These are phyloP conservation scores for Propsilocerus akamusi DNA, from an alignment of 1,140 invertebrate genomes.

Conservation along the genomic window DNA sequence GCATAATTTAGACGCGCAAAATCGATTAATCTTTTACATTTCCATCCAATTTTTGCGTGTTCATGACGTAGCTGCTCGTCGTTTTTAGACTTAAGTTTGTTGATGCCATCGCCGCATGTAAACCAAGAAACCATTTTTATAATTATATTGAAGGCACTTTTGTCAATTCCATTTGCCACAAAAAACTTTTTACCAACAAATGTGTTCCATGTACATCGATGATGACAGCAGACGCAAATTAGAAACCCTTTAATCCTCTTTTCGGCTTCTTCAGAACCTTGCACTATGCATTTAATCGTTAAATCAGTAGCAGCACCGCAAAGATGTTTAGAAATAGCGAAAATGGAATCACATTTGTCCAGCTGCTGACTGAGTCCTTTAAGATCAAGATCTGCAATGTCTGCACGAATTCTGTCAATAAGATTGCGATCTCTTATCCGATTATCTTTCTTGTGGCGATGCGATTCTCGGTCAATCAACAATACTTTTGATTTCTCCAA, in stretches of 20 bases:
- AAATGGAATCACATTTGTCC: conserved; percentile 20
- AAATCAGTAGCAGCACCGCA: conserved; percentile 69
- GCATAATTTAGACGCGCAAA: conserved; percentile 49
- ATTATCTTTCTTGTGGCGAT: conserved; percentile 66
- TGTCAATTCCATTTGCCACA: conserved; percentile 32
- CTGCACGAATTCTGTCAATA: conserved; percentile 41
- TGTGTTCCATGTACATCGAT: conserved; percentile 48
- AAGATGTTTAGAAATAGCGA: conserved; percentile 69
- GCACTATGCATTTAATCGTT: conserved; percentile 42
- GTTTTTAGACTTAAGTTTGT: conserved; percentile 14
- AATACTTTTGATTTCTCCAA: conserved; percentile 34
- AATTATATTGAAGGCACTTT: conserved; percentile 52
- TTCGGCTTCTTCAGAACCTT: conserved; percentile 15
- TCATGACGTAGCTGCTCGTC: conserved; percentile 11
- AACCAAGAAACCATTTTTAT: conserved; percentile 69
- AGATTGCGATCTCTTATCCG: conserved; percentile 32
- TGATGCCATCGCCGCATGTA: conserved; percentile 45
- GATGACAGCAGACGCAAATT: conserved; percentile 77
- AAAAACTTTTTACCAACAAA: conserved; percentile 46
- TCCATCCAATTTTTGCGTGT: conserved; percentile 32
- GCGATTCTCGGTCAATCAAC: conserved; percentile 54
- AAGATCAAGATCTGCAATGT: conserved; percentile 52
- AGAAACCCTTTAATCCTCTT: conserved; percentile 38
- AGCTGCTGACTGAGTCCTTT: conserved; percentile 26
- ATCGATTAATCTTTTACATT: conserved; percentile 57